A percentile compares a stretch with the other conserved stretches of the same genome.
phyloP scores from a whole-genome alignment of 2,797 vertebrate genomes.

The Hirundo rustica region DNA sequence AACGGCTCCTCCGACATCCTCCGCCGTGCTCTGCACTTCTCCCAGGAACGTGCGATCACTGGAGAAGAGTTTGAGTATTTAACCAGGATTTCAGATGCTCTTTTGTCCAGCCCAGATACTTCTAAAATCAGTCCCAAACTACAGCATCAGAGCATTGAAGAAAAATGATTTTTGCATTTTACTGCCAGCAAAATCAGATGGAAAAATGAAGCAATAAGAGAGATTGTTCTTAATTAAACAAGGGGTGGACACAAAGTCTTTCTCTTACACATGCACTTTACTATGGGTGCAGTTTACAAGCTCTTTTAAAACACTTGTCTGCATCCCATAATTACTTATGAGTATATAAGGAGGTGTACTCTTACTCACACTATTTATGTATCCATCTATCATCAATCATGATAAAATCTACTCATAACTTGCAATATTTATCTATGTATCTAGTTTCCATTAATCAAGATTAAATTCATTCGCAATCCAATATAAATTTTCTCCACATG shows the following conservation, averaged over 20 bases:
- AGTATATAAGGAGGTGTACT: not conserved
- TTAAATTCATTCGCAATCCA: not conserved
- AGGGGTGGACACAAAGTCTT: not conserved
- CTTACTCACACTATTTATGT: not conserved
- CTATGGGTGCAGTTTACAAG: not conserved
- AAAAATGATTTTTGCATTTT: not conserved
- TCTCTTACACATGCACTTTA: not conserved
- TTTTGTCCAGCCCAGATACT: not conserved
- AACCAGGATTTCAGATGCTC: not conserved
- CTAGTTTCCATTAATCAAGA: not conserved
- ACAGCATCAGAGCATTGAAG: rapidly evolving
- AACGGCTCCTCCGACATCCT: not conserved
- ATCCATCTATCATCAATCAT: not conserved
- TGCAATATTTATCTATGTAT: not conserved
- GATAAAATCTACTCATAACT: not conserved
- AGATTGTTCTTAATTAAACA: not conserved
- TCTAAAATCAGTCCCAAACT: not conserved
- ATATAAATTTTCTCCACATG: not conserved
- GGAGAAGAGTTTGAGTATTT: rapidly evolving
- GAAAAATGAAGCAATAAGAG: not conserved
- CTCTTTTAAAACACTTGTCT: not conserved
- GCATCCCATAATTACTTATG: not conserved
- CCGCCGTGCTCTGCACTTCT: rapidly evolving
- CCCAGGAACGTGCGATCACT: rapidly evolving
- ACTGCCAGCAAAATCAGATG: not conserved